phyloP scores from a whole-genome alignment of 2,797 vertebrate genomes.

The Oreonectes daqikongensis region DNA sequence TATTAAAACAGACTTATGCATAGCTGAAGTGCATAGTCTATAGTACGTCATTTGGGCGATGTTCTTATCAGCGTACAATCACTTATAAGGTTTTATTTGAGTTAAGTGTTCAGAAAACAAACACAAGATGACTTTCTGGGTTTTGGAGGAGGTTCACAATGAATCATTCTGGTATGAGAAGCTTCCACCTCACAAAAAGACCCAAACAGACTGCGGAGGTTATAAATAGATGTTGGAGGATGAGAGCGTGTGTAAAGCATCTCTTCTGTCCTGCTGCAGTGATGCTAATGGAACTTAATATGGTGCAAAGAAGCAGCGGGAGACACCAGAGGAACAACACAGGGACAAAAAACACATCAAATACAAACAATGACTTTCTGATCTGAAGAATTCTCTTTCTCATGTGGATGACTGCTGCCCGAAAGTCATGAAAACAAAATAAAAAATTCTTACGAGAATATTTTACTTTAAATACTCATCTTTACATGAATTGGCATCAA shows the following conservation, averaged over 20 bases:
- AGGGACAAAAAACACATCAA: constrained; percentile 19
- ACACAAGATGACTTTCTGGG: not conserved
- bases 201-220: constrained; percentile 18
- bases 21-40: no score
- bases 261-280: constrained; percentile 36
- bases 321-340: constrained; percentile 32
- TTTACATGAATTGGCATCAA: no score
- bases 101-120: not conserved
- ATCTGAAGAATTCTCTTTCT: not conserved
- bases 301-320: constrained; percentile 27
- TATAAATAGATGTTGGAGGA: constrained; percentile 38
- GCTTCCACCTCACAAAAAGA: not conserved
- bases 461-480: no score
- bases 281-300: constrained; percentile 44
- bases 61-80: no score
- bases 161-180: not conserved
- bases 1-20: no score
- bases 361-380: not conserved
- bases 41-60: no score
- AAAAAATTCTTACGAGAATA: no score
- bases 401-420: not conserved
- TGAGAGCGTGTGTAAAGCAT: constrained; percentile 19
- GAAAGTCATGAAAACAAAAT: no score
- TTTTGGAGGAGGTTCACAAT: not conserved
- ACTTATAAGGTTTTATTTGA: not conserved